Conservation (phyloP, 1,140 invertebrate genomes). For the Drosophila serrata region DNA sequence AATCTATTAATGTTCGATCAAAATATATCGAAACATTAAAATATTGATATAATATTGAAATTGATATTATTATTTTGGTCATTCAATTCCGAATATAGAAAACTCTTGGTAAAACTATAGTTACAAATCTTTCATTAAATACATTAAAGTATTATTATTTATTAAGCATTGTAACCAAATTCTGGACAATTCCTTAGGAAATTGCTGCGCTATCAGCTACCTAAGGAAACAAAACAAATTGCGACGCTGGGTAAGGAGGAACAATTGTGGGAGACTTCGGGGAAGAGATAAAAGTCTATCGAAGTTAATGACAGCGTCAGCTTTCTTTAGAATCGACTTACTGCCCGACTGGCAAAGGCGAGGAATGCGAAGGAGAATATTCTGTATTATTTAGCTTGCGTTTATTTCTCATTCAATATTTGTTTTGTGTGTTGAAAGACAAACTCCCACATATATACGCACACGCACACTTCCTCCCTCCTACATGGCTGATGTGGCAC, state of each 20-base stretch:
- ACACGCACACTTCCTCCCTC: neutral
- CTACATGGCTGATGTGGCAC: constrained; percentile 29
- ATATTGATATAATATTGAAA: too few relatives aligned
- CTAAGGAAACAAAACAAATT: constrained; percentile 30
- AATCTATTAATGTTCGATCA: too few relatives aligned
- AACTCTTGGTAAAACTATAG: neutral
- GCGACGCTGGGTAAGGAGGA: neutral
- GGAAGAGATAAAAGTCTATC: constrained; percentile 43
- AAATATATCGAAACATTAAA: too few relatives aligned
- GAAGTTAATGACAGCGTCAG: constrained; percentile 66
- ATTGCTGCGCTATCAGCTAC: constrained; percentile 4
- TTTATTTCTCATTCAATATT: constrained; percentile 82
- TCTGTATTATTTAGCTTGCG: constrained; percentile 66
- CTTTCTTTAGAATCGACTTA: constrained; percentile 57
- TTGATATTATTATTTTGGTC: too few relatives aligned
- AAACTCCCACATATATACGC: constrained; percentile 45
- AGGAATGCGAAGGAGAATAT: neutral
- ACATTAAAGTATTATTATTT: neutral
- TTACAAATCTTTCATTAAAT: neutral
- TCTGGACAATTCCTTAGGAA: constrained; percentile 1
- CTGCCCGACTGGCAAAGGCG: constrained; percentile 27
- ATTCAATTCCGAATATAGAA: too few relatives aligned
- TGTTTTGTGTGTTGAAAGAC: constrained; percentile 77
- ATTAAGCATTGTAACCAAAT: neutral
- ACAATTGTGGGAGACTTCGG: neutral